Evolutionary conservation across 1,140 invertebrate genomes (phyloP).

Genomic region (Cotesia vestalis): DNA sequence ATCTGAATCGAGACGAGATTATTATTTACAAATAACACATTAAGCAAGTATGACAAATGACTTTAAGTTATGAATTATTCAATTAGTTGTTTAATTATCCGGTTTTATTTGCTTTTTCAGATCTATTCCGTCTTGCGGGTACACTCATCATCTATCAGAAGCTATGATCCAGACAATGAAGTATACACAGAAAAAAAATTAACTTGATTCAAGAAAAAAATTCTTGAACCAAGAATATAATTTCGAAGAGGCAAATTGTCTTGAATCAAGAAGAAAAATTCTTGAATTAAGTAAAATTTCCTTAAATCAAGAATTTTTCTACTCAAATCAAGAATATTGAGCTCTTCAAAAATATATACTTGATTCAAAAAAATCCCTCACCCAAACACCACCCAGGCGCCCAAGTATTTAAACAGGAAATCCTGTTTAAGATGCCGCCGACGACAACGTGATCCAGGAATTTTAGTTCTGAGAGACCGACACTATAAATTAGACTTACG

Average conservation of each 20-base stretch:
- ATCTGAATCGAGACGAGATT: background rate
- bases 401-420: conserved; percentile 49
- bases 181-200: no score
- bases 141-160: background rate
- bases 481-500: conserved; percentile 27
- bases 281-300: no score
- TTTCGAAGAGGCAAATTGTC: no score
- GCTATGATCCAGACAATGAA: background rate
- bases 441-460: conserved; percentile 36
- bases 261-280: no score
- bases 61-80: conserved; percentile 19
- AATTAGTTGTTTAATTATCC: conserved; percentile 6
- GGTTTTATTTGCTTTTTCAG: conserved; percentile 15
- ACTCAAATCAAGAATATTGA: no score
- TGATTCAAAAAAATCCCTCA: conserved; percentile 43
- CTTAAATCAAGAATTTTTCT: no score
- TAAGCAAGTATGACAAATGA: background rate
- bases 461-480: conserved; percentile 31
- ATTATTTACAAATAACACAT: background rate
- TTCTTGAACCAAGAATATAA: no score
- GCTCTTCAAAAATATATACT: no score
- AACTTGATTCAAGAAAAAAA: no score
- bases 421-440: conserved; percentile 47
- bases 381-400: conserved; percentile 5
- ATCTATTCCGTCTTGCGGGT: no score